These are phyloP conservation scores for Platynereis dumerilii DNA, from an alignment of 2,888 invertebrate species.

Conservation along the genomic window DNA sequence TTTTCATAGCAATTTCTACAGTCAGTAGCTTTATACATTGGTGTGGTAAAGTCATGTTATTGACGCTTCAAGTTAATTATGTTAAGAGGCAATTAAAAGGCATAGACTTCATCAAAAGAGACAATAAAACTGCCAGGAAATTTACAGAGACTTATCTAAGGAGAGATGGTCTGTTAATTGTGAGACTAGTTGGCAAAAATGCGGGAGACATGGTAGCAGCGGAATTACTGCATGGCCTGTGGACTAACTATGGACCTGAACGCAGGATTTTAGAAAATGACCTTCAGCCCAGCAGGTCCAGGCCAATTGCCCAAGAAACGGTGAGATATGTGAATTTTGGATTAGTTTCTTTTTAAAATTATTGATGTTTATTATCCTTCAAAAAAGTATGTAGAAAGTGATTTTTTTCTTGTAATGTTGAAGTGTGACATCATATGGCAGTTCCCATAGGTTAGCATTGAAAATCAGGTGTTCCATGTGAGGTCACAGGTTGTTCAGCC, in stretches of 20 bases:
- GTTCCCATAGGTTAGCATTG: too few relatives aligned
- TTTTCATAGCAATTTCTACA: constrained; percentile 44
- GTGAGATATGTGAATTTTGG: constrained; percentile 23
- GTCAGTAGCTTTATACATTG: constrained; percentile 26
- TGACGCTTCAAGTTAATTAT: constrained; percentile 24
- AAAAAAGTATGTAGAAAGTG: too few relatives aligned
- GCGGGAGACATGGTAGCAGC: constrained; percentile 37
- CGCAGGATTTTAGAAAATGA: constrained; percentile 16
- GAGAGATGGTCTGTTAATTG: constrained; percentile 34
- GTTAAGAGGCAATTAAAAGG: constrained; percentile 30
- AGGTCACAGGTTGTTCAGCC: too few relatives aligned
- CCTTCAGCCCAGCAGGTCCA: not conserved
- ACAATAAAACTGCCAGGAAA: constrained; percentile 22
- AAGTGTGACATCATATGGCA: too few relatives aligned
- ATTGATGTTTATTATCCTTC: too few relatives aligned
- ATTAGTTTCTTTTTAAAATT: too few relatives aligned
- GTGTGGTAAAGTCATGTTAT: constrained; percentile 19
- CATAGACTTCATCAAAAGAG: constrained; percentile 24
- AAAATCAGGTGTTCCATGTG: too few relatives aligned
- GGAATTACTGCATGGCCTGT: constrained; percentile 37
- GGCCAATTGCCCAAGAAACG: constrained; percentile 21
- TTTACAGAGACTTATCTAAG: constrained; percentile 33
- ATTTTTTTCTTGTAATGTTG: too few relatives aligned
- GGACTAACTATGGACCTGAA: constrained; percentile 36
- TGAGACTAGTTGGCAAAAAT: constrained; percentile 32